Base-by-base conservation (phyloP, 1,140 invertebrate genomes). In the Rhopalosiphum maidis region DNA sequence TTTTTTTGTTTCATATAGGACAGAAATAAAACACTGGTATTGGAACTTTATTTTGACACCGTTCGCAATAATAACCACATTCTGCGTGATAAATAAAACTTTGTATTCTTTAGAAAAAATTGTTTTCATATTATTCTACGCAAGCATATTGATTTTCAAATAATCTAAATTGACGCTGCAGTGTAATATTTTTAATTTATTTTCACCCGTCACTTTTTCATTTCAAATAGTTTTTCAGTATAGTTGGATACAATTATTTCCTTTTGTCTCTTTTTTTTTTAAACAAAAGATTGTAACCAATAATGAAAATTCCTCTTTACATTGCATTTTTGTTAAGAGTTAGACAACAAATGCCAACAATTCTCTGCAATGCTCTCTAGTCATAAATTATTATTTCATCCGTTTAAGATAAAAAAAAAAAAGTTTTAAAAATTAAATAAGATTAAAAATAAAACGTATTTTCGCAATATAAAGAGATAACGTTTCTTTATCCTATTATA, bases 381-480 rank as follows among this genome's bases (percentile, higher is more conserved):
- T 86, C 46, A 46, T 86, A 86, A 86, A 86, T 86, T 86, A 86
- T 86, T 86, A 86, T 46, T 86, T 86, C 85, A 41, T 30, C 41
- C 85, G 43, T 86, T 86, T 46, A 86, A 46, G 85, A 86, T 86
- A 43, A 86, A 86, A 86, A 83, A 86, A 83, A 85, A 86, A 86
- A 86, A 86, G 85, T 86, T 86, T 86, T 48, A 48, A 86, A 86
- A 86, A 86, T 46, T 86, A 86, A 46, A 86, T 46, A 86, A 41
- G 85, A 46, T 86, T 86, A 46, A 46, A 41, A 86, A 86, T 46
- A 86, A 86, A 86, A 86, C 37, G 85, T n/a, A 46, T 86, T 86
- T 51, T 86, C 43, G 25, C 46, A 86, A 46, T 86, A 86, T 48
- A 86, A 86, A 86, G 41, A 86, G 85, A 86, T 86, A 86, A 48